Evolutionary conservation across 2,113 vertebrate species (phyloP).

Genomic region (Amphilophus citrinellus): DNA sequence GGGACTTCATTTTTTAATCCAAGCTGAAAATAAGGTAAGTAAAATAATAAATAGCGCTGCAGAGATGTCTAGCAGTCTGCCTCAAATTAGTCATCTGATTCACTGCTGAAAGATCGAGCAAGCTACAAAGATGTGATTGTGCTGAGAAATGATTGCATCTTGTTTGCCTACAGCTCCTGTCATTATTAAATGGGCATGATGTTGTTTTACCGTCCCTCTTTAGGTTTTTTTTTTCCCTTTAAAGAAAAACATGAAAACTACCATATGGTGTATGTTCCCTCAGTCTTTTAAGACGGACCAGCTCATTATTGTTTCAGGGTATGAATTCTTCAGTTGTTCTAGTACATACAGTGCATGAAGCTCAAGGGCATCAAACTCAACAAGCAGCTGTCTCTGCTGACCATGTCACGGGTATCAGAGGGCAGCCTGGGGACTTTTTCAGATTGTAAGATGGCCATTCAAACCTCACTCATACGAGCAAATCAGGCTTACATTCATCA

Average conservation of each 20-base stretch:
- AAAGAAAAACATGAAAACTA: not conserved
- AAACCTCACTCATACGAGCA: not conserved
- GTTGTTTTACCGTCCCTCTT: not conserved
- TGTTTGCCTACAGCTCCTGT: slow-evolving; percentile 2
- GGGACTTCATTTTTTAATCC: slow-evolving; percentile 58
- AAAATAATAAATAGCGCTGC: not conserved
- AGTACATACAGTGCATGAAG: slow-evolving; percentile 12
- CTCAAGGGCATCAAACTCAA: slow-evolving; percentile 39
- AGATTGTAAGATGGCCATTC: not conserved
- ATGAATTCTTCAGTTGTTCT: slow-evolving; percentile 5
- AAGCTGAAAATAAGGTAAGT: not conserved
- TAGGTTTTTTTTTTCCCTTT: not conserved
- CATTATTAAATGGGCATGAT: not conserved
- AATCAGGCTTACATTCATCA: not conserved
- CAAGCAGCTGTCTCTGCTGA: slow-evolving; percentile 58
- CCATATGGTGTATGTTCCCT: not conserved
- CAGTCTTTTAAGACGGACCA: not conserved
- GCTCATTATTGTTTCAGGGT: slow-evolving; percentile 13
- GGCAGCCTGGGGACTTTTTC: not conserved
- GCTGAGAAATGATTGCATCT: not conserved
- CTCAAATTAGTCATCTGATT: slow-evolving; percentile 27
- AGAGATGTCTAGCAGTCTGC: not conserved
- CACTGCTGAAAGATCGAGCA: not conserved
- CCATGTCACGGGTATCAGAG: slow-evolving; percentile 54
- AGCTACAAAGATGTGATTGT: slow-evolving; percentile 21